Evolutionary conservation across 2,797 vertebrate species (phyloP).

Genomic region (Tadarida brasiliensis): DNA sequence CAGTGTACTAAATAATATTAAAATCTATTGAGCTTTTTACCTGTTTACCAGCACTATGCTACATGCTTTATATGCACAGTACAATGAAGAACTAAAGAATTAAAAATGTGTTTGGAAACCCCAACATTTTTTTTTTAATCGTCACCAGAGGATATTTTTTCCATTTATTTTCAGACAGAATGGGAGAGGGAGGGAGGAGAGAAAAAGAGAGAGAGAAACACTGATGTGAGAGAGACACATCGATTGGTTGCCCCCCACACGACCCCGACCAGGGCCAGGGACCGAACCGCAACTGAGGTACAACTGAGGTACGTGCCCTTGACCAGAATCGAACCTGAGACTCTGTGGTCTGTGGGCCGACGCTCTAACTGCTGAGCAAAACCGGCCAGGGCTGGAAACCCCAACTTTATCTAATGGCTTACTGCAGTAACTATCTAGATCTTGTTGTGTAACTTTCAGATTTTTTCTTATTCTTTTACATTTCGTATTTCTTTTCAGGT

Average conservation of each 20-base stretch:
- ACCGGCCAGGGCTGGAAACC: background rate
- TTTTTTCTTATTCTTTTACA: constrained; percentile 56
- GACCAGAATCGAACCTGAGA: no score
- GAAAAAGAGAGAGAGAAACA: no score
- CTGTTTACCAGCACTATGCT: background rate
- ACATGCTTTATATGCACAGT: constrained; percentile 25
- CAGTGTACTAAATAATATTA: constrained; percentile 23
- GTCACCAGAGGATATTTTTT: no score
- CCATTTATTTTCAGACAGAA: no score
- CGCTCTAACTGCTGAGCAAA: no score
- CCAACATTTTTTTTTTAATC: background rate
- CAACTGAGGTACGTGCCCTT: no score
- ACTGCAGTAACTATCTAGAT: background rate
- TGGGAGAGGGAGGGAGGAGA: no score
- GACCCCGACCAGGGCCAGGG: no score
- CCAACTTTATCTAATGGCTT: background rate
- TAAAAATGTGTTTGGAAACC: constrained; percentile 43
- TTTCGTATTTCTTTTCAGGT: constrained; percentile 86
- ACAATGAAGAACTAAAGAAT: constrained; percentile 38
- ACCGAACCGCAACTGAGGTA: no score
- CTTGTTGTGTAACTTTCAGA: constrained; percentile 46
- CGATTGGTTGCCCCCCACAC: no score
- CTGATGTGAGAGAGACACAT: no score
- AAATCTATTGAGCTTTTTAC: constrained; percentile 12
- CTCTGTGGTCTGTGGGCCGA: no score